Evolutionary conservation across 1,140 invertebrate genomes (phyloP).

Genomic region (Drosophila tsacasi): DNA sequence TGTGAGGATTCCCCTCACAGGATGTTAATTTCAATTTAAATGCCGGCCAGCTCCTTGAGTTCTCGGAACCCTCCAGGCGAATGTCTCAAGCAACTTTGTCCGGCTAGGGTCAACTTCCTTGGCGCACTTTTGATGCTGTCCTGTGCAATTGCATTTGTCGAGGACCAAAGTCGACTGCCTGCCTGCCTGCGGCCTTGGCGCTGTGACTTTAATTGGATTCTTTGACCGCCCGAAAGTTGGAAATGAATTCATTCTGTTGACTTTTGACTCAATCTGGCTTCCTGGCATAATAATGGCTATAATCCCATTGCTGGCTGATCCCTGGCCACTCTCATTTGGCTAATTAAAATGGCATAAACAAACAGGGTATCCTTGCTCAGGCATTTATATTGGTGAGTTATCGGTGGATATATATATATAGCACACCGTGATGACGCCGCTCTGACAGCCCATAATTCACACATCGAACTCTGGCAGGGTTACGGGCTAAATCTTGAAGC

Average conservation of each 20-base stretch:
- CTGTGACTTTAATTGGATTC: slow-evolving; percentile 75
- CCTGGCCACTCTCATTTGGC: slow-evolving; percentile 59
- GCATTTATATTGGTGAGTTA: slow-evolving; percentile 61
- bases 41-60: slow-evolving; percentile 69
- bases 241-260: slow-evolving; percentile 43
- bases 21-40: slow-evolving; percentile 83
- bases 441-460: slow-evolving; percentile 70
- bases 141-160: slow-evolving; percentile 46
- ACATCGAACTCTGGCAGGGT: slow-evolving; percentile 57
- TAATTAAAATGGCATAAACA: slow-evolving; percentile 76
- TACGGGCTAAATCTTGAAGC: slow-evolving; percentile 61
- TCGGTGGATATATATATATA: slow-evolving; percentile 41
- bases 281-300: slow-evolving; percentile 25
- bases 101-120: slow-evolving; percentile 44
- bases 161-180: slow-evolving; percentile 23
- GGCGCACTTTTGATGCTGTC: slow-evolving; percentile 41
- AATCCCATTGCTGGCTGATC: slow-evolving; percentile 24
- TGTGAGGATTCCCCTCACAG: slow-evolving; percentile 54
- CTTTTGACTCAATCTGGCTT: slow-evolving; percentile 32
- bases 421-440: slow-evolving; percentile 53
- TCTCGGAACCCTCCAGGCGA: slow-evolving; percentile 19
- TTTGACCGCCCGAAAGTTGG: slow-evolving; percentile 31
- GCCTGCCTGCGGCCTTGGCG: slow-evolving; percentile 30
- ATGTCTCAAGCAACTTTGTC: slow-evolving; percentile 47
- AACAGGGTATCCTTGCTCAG: slow-evolving; percentile 38